Evolutionary conservation across 2,888 invertebrate species (phyloP).

Genomic region (Homarus gammarus): DNA sequence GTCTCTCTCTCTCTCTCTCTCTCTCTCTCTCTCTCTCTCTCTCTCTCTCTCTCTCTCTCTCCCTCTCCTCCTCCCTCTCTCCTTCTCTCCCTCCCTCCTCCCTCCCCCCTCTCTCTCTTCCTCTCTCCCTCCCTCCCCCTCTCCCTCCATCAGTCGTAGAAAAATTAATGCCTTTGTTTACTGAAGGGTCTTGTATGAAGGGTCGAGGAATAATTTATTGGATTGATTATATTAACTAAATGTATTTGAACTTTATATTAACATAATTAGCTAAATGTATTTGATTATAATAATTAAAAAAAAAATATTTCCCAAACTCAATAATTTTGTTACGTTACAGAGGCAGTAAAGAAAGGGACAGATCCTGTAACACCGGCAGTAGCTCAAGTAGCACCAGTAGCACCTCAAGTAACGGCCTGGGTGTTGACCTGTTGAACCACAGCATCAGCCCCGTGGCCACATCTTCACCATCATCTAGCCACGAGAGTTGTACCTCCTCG

Average conservation of each 20-base stretch:
- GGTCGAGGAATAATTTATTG: too few relatives aligned
- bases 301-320: too few relatives aligned
- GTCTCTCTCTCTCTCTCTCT: too few relatives aligned
- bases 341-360: slow-evolving; percentile 65
- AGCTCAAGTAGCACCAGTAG: slow-evolving; percentile 30
- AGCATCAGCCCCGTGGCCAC: slow-evolving; percentile 53
- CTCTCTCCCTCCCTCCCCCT: not conserved
- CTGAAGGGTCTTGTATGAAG: too few relatives aligned
- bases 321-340: slow-evolving; percentile 22
- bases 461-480: slow-evolving; percentile 65
- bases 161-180: too few relatives aligned
- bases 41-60: not conserved
- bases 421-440: slow-evolving; percentile 51
- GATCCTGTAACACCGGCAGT: slow-evolving; percentile 33
- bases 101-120: not conserved
- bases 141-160: not conserved
- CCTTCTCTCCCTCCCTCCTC: not conserved
- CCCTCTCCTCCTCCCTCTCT: not conserved
- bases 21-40: not conserved
- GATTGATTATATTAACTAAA: too few relatives aligned
- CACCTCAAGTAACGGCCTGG: slow-evolving; percentile 51
- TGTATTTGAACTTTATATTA: too few relatives aligned
- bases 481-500: slow-evolving; percentile 70
- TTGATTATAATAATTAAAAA: too few relatives aligned
- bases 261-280: too few relatives aligned